These are phyloP conservation scores for Nesospiza acunhae DNA, from an alignment of 2,113 vertebrate genomes.

Conservation along the genomic window DNA sequence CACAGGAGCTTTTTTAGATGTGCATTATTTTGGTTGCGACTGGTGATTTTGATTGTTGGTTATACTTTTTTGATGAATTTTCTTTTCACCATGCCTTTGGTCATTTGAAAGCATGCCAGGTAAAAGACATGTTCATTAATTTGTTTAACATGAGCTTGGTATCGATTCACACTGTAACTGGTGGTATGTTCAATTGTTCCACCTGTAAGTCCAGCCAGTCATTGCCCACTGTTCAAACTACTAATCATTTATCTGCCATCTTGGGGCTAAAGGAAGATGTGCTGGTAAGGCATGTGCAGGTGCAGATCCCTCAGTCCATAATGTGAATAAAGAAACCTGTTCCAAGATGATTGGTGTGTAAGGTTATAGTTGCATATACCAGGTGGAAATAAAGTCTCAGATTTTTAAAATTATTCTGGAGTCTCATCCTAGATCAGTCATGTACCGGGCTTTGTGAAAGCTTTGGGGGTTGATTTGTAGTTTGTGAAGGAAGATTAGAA, in stretches of 20 bases:
- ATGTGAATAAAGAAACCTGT: neutral
- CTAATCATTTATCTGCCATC: neutral
- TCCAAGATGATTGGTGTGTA: neutral
- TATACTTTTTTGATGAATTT: neutral
- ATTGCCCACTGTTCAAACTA: neutral
- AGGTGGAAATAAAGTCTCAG: neutral
- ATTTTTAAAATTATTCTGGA: neutral
- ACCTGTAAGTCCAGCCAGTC: neutral
- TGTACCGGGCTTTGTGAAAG: neutral
- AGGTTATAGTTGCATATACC: neutral
- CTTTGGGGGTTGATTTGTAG: neutral
- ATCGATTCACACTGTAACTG: neutral
- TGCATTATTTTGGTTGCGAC: neutral
- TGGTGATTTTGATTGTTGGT: neutral
- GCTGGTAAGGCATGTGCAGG: neutral
- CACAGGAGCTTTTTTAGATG: accelerated
- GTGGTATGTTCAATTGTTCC: neutral
- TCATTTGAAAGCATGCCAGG: neutral
- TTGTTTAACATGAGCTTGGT: neutral
- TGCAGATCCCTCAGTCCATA: neutral
- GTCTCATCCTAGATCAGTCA: neutral
- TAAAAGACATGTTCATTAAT: neutral
- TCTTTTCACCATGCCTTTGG: neutral
- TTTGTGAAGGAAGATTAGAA: neutral
- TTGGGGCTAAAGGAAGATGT: neutral